A percentile compares a stretch with the other conserved stretches of the same genome.
Conservation (phyloP, 2,113 vertebrate genomes). For the Nibea coibor region DNA sequence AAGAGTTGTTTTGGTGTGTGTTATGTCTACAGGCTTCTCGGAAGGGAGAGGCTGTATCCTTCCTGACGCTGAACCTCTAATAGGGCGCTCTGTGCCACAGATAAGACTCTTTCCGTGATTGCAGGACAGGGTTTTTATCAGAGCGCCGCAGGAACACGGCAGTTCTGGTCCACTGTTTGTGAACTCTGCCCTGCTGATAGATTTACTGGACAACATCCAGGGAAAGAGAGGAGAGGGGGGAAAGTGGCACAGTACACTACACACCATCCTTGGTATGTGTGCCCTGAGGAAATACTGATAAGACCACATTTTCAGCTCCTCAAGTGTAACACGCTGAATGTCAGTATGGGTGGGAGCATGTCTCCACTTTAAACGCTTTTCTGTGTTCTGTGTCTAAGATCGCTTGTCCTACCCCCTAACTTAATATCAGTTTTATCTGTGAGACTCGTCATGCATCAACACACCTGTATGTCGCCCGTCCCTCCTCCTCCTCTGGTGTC, state of each 20-base stretch:
- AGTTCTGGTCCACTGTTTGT: slow-evolving; percentile 57
- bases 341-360: neutral
- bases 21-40: slow-evolving; percentile 63
- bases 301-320: slow-evolving; percentile 30
- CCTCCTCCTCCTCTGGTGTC: slow-evolving; percentile 79
- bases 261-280: slow-evolving; percentile 36
- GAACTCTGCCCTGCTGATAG: slow-evolving; percentile 68
- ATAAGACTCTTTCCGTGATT: slow-evolving; percentile 71
- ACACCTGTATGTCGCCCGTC: slow-evolving; percentile 64
- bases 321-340: neutral
- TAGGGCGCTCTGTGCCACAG: slow-evolving; percentile 49
- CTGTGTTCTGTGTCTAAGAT: neutral
- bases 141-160: slow-evolving; percentile 44
- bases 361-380: slow-evolving; percentile 6
- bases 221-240: slow-evolving; percentile 23
- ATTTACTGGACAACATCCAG: slow-evolving; percentile 56
- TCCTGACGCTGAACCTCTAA: slow-evolving; percentile 68
- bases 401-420: neutral
- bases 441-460: neutral
- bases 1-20: slow-evolving; percentile 30
- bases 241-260: slow-evolving; percentile 24
- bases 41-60: slow-evolving; percentile 80
- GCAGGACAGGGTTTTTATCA: slow-evolving; percentile 57
- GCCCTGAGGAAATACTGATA: slow-evolving; percentile 55
- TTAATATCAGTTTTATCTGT: neutral